Conservation (phyloP, 2,888 invertebrate genomes). For the Orthosia incerta region DNA sequence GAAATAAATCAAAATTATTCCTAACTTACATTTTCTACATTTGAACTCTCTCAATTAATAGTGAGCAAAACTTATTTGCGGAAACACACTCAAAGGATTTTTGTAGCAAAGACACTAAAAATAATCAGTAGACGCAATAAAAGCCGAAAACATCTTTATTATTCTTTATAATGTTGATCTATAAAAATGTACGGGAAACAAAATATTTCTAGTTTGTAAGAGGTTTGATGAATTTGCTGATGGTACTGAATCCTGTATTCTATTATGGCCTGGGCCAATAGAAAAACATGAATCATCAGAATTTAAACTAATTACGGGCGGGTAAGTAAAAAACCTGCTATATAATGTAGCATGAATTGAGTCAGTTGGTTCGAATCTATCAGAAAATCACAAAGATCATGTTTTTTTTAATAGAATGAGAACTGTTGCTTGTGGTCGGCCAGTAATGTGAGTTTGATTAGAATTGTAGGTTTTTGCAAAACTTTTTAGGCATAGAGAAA, state of each 20-base stretch:
- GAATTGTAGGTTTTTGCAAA: slow-evolving; percentile 50
- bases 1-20: slow-evolving; percentile 8
- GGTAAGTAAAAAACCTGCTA: slow-evolving; percentile 81
- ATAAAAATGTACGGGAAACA: slow-evolving; percentile 36
- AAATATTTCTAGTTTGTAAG: slow-evolving; percentile 38
- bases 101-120: slow-evolving; percentile 46
- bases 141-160: slow-evolving; percentile 57
- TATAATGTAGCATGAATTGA: slow-evolving; percentile 83
- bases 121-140: slow-evolving; percentile 60
- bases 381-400: slow-evolving; percentile 81
- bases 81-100: slow-evolving; percentile 48
- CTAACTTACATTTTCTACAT: slow-evolving; percentile 10
- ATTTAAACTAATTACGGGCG: slow-evolving; percentile 89
- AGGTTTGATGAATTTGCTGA: slow-evolving; percentile 68
- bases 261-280: slow-evolving; percentile 84
- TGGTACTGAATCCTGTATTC: slow-evolving; percentile 75
- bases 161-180: slow-evolving; percentile 45
- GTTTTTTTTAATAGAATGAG: slow-evolving; percentile 55
- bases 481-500: slow-evolving; percentile 18
- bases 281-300: slow-evolving; percentile 89
- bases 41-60: slow-evolving; percentile 21
- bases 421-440: slow-evolving; percentile 54
- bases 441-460: slow-evolving; percentile 63
- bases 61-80: slow-evolving; percentile 41
- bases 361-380: slow-evolving; percentile 78